Evolutionary conservation across 2,888 invertebrate species (phyloP).

Genomic region (Acleris sparsana): DNA sequence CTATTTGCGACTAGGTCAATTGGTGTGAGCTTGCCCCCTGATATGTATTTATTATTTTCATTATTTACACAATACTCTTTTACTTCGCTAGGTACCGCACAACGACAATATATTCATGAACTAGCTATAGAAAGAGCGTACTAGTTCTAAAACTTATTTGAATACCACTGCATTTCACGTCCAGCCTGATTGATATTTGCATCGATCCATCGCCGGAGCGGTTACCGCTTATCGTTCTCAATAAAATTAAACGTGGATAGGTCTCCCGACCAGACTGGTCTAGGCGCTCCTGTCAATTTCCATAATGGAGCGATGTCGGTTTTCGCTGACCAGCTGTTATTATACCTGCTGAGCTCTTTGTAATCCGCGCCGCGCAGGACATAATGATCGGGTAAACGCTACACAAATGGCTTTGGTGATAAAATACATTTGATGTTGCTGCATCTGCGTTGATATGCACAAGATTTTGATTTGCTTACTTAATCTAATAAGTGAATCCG

Average conservation of each 20-base stretch:
- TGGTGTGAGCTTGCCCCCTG: too few species aligned
- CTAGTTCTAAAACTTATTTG: too few species aligned
- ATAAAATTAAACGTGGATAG: slow-evolving; percentile 13
- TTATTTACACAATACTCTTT: not conserved
- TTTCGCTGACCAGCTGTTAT: slow-evolving; percentile 66
- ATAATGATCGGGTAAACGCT: slow-evolving; percentile 44
- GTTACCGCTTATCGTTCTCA: slow-evolving; percentile 8
- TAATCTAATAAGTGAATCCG: too few species aligned
- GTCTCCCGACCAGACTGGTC: slow-evolving; percentile 40
- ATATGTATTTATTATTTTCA: too few species aligned
- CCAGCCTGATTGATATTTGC: too few species aligned
- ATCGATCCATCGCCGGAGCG: too few species aligned
- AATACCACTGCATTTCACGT: too few species aligned
- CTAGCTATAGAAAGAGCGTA: too few species aligned
- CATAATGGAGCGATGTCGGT: slow-evolving; percentile 66
- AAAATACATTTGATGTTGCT: slow-evolving; percentile 14
- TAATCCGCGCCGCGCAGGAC: slow-evolving; percentile 41
- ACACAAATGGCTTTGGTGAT: slow-evolving; percentile 36
- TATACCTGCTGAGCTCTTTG: slow-evolving; percentile 44
- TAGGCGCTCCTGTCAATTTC: slow-evolving; percentile 63
- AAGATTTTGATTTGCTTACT: not conserved
- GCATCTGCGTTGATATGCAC: not conserved
- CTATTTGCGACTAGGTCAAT: too few species aligned
- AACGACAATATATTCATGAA: too few species aligned
- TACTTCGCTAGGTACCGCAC: not conserved